phyloP scores from a whole-genome alignment of 1,140 invertebrate genomes.

The Drosophila arizonae region DNA sequence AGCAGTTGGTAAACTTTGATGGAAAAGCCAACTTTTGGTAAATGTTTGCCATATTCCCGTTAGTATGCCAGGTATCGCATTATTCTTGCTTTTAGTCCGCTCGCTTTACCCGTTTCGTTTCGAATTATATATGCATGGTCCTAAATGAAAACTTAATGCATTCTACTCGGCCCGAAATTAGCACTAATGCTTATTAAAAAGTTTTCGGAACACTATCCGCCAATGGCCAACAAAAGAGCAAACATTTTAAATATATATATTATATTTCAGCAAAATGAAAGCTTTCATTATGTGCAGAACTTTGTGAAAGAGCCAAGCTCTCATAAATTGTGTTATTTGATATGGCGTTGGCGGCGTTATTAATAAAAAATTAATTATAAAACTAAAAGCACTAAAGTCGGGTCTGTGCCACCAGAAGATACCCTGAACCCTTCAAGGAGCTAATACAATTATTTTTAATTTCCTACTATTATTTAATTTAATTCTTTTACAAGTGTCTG shows the following conservation, averaged over 20 bases:
- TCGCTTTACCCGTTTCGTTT: slow-evolving; percentile 21
- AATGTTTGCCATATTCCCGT: slow-evolving; percentile 65
- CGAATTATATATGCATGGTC: slow-evolving; percentile 22
- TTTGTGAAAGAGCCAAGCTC: not conserved
- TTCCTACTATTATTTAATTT: no score
- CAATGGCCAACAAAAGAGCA: slow-evolving; percentile 26
- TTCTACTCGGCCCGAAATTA: slow-evolving; percentile 29
- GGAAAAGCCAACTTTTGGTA: slow-evolving; percentile 51
- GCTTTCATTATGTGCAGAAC: slow-evolving; percentile 2
- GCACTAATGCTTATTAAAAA: slow-evolving; percentile 68
- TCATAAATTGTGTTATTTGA: slow-evolving; percentile 13
- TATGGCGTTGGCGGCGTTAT: not conserved
- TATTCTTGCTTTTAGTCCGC: slow-evolving; percentile 11
- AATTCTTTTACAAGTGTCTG: no score
- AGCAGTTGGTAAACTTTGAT: slow-evolving; percentile 36
- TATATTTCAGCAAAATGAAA: not conserved
- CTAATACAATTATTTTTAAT: no score
- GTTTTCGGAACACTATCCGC: slow-evolving; percentile 38
- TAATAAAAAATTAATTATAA: not conserved
- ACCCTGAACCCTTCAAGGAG: no score
- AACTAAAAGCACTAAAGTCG: no score
- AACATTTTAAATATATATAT: slow-evolving; percentile 41
- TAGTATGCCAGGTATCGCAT: slow-evolving; percentile 52
- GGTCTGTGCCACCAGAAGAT: no score
- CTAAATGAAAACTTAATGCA: slow-evolving; percentile 43